phyloP scores from a whole-genome alignment of 1,140 invertebrate species.

The Nilaparvata lugens region DNA sequence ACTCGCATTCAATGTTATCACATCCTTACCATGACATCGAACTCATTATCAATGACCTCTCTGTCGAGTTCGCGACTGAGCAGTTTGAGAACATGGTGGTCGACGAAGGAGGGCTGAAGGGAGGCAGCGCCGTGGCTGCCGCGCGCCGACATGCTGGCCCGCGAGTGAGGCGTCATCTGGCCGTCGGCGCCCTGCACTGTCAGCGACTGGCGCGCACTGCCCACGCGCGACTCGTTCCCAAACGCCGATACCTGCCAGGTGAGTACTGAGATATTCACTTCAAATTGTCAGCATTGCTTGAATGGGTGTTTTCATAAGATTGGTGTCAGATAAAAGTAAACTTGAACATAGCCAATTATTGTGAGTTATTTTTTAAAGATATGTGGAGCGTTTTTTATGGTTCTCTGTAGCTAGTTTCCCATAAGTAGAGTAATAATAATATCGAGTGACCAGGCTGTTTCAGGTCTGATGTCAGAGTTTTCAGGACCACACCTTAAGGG shows the following conservation, averaged over 20 bases:
- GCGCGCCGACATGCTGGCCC: background rate
- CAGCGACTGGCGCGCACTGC: conserved; percentile 44
- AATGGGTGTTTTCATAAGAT: no score
- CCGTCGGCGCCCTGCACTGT: conserved; percentile 17
- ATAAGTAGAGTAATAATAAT: no score
- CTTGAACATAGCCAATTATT: no score
- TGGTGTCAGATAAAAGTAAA: no score
- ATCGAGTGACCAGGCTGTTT: no score
- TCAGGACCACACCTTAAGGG: no score
- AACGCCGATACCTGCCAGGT: conserved; percentile 41
- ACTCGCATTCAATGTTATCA: conserved; percentile 3
- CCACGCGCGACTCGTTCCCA: conserved; percentile 43
- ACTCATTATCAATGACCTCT: conserved; percentile 56
- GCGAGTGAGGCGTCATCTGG: background rate
- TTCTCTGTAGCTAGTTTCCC: no score
- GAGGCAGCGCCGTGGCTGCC: conserved; percentile 3
- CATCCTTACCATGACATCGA: conserved; percentile 50
- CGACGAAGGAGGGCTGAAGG: conserved; percentile 40
- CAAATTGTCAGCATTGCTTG: no score
- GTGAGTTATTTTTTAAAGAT: no score
- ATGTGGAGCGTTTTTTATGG: no score
- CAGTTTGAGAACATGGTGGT: conserved; percentile 50
- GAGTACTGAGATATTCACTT: no score
- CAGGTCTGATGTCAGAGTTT: no score
- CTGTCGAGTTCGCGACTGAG: conserved; percentile 53